Evolutionary conservation across 2,888 invertebrate species (phyloP).

Genomic region (Ichneumon xanthorius): DNA sequence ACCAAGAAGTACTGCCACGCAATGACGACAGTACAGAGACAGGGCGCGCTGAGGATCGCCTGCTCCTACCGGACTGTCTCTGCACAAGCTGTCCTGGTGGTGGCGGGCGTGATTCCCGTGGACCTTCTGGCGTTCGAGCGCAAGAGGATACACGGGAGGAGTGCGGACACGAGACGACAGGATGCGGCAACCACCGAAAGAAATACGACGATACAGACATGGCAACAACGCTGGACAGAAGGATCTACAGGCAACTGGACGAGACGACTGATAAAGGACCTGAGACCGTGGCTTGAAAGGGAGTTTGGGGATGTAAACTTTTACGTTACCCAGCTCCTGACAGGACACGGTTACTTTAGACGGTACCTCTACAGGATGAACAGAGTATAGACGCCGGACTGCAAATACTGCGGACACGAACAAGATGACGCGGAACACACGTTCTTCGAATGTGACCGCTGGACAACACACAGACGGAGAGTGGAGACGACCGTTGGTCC

Average conservation of each 20-base stretch:
- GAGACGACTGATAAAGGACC: slow-evolving; percentile 55
- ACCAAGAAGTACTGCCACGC: too few species aligned
- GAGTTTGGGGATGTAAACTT: slow-evolving; percentile 66
- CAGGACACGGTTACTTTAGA: slow-evolving; percentile 69
- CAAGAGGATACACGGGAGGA: too few species aligned
- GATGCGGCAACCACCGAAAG: slow-evolving; percentile 53
- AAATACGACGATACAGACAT: slow-evolving; percentile 39
- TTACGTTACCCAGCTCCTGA: slow-evolving; percentile 68
- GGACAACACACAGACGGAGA: too few species aligned
- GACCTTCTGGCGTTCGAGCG: too few species aligned
- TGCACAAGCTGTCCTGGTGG: too few species aligned
- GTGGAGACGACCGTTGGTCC: too few species aligned
- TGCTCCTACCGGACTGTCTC: too few species aligned
- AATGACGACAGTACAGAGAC: too few species aligned
- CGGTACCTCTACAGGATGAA: slow-evolving; percentile 60
- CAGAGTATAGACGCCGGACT: slow-evolving; percentile 43
- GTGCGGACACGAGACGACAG: too few species aligned
- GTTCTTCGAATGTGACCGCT: too few species aligned
- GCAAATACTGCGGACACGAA: slow-evolving; percentile 50
- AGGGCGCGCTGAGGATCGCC: too few species aligned
- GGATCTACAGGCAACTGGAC: slow-evolving; percentile 64
- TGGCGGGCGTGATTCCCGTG: too few species aligned
- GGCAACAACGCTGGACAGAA: slow-evolving; percentile 56
- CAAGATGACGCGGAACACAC: slow-evolving; percentile 67
- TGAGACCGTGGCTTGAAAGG: slow-evolving; percentile 56